Evolutionary conservation across 2,113 vertebrate genomes (phyloP), one percentile per base, ranked within the genome.

Genomic region (Micromys minutus): DNA sequence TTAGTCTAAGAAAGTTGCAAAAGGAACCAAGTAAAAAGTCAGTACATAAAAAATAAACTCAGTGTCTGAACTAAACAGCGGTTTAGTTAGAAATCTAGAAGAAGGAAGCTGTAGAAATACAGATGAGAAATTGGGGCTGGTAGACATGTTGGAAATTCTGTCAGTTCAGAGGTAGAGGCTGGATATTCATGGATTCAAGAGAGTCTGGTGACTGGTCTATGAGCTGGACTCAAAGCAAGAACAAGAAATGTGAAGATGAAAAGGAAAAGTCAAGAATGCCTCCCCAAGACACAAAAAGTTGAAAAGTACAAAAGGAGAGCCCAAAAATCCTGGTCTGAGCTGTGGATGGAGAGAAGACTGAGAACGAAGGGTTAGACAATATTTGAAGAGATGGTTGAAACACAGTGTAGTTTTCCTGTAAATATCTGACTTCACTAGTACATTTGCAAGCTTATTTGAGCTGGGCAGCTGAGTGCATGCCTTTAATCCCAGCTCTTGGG

Each of bases 41-140:
- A 61, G 39, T 57, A 72, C n/a, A 42, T 89, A 39, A 86, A n/a
- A 83, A 91, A 91, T 93, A 91, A 89, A 87, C 4, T 71, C 13
- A 34, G 0, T 19, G 1, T 75, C 36, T 87, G n/a, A 7, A 83
- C 87, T 86, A 89, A 93, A 47, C 6, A 79, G n/a, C 24, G 69
- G 71, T 36, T 55, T 57, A 96, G 29, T 24, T 59, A 65, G 13
- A 83, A 75, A 87, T 71, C 11, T 85, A 92, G 42, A 15, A n/a
- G 31, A 93, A 90, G 31, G 61, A 17, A 55, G 0, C 59, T 61
- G 52, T n/a, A 29, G 45, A 88, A 93, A 63, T 76, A 47, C 17
- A 39, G 63, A 81, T 91, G 52, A 88, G 15, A 83, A 94, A 11
- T 47, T 9, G 12, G 45, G 45, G 11, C 12, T 19, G 12, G 22